Evolutionary conservation across 2,888 invertebrate genomes (phyloP).

Genomic region (Dermolepida albohirtum): DNA sequence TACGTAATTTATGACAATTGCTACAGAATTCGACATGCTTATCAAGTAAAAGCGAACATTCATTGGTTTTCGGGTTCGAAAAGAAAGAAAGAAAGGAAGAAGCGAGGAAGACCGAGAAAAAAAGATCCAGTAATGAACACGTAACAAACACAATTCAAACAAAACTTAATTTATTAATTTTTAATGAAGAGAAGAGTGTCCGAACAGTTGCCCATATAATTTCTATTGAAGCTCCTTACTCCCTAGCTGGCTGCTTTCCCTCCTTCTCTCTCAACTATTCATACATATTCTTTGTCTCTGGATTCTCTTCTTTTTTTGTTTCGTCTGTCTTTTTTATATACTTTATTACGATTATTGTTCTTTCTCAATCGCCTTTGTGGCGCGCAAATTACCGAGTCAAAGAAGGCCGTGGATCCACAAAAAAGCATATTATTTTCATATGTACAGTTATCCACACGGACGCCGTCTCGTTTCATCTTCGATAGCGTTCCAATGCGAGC

Average conservation of each 20-base stretch:
- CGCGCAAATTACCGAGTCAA: conserved; percentile 28
- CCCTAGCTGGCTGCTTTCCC: background rate
- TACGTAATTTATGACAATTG: too few species aligned
- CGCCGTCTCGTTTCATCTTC: background rate
- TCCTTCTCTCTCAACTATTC: conserved; percentile 2
- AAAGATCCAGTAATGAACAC: too few species aligned
- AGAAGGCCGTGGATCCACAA: conserved; percentile 30
- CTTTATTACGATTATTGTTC: conserved; percentile 29
- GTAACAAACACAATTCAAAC: conserved; percentile 7
- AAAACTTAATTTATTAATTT: conserved; percentile 31
- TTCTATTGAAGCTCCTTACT: conserved; percentile 1
- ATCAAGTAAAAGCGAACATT: too few species aligned
- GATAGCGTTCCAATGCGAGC: too few species aligned
- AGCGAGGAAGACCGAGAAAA: too few species aligned
- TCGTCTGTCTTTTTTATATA: conserved; percentile 25
- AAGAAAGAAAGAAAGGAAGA: too few species aligned
- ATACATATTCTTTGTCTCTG: background rate
- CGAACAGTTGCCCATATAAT: conserved; percentile 4
- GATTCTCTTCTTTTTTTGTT: background rate
- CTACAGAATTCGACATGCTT: too few species aligned
- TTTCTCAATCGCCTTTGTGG: conserved; percentile 30
- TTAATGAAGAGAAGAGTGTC: conserved; percentile 13
- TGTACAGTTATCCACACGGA: conserved; percentile 9
- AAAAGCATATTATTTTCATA: conserved; percentile 21
- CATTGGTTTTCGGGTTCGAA: too few species aligned